Base-by-base conservation (phyloP, 2,113 vertebrate species). In the Pseudorhombus dupliciocellatus region DNA sequence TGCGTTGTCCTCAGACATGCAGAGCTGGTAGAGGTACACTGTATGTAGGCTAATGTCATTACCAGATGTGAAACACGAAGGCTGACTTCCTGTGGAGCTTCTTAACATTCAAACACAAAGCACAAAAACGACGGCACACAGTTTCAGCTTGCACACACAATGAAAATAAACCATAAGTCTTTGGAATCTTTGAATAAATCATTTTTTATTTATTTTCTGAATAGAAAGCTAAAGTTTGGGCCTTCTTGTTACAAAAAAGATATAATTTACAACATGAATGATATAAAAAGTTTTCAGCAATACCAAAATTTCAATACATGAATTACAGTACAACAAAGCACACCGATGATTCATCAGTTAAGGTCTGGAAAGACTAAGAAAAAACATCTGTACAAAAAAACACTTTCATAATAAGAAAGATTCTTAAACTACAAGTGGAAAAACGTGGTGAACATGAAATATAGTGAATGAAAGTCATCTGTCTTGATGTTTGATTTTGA, bases 1-100 rank as follows among this genome's bases (percentile, higher is more conserved):
- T 12, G 28, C 76, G 58, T n/a, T 18, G 14, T 44, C 54, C 37
- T 63, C 57, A 81, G 64, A 75, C 40, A 57, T 30, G 66, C 53
- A 65, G 42, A 64, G 25, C 58, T 65, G 73, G 34, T 66, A 81
- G 63, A 71, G 22, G 24, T 79, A 18, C 15, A 10, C 68, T 65
- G 79, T 77, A 88, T 91, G 34, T 87, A 89, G 87, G 84, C 58
- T 77, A 91, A 92, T 89, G 77, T 14, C 61, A 77, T 87, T 86
- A 85, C 81, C 92, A 94, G 92, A 93, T 93, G 93, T 88, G 67
- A 83, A 31, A 73, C 57, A 80, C 65, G 84, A 75, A 64, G 70
- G 82, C 55, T 66, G 77, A 81, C 70, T 91, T 92, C 88, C 88
- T 88, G 73, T 73, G 50, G 56, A 57, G 56, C 44, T 73, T 72